Evolutionary conservation across 2,797 vertebrate genomes (phyloP), one percentile per base, ranked within the genome.

Genomic region (Sternotherus odoratus): DNA sequence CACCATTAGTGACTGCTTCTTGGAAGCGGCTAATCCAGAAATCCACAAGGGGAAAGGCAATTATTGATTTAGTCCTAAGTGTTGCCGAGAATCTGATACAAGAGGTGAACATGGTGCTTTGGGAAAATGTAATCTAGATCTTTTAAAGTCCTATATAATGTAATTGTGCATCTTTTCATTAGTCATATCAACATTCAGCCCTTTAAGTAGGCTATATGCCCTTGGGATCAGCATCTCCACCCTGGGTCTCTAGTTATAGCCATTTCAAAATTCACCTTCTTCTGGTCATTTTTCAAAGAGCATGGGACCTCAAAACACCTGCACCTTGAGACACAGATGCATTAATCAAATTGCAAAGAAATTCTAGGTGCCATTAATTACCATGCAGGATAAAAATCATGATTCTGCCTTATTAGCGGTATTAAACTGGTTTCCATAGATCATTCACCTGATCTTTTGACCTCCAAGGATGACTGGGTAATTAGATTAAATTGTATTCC

Each of bases 221-320:
- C 15, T 82, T 82, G 80, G 57, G 24, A 19, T 81, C 30, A 60
- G 46, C 54, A 81, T 19, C 43, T 81, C 30, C 13, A 7, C 30
- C 79, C 93, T 91, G 91, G 63, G 46, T 12, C 80, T 83, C 54
- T 53, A 78, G 30, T 90, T 53, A 13, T 10, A 86, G 53, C 77
- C 56, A 60, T 33, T 87, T 72, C n/a, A 15, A 91, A 94, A 26
- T 83, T 91, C 91, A 79, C 21, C 92, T 94, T 95, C 83, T 30
- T 90, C 17, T 77, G 43, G 86, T 66, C 63, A 88, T 30, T 49
- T 91, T 77, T 79, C 11, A 57, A 49, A 26, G 7, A 77, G 43
- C n/a, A n/a, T 57, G 85, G 83, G 77, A 83, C 72, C 90, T 86
- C 23, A 69, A 86, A 91, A 85, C 79, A 83, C 48, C 92, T 56